Base-by-base conservation (phyloP, 1,140 invertebrate genomes). In the Pogonognathellus flavescens region DNA sequence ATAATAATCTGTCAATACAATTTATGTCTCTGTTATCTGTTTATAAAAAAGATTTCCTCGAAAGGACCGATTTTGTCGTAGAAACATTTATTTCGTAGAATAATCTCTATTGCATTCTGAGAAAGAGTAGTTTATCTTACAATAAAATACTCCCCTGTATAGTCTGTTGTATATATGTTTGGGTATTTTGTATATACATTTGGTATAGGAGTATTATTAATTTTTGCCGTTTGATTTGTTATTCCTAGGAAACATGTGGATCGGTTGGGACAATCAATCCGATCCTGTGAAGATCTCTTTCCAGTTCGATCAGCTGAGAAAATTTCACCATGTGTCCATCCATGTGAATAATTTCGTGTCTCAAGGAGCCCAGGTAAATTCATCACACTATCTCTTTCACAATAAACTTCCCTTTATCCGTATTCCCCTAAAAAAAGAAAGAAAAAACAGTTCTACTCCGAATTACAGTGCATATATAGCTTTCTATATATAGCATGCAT, bases 331-430 rank as follows among this genome's bases (percentile, higher is more conserved):
- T 72, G 84, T 89, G 53, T 87, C 84, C 85, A 84, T 89, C 72
- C 87, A 89, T 82, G 88, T 89, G 85, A 89, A 89, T 86, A 89
- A 89, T 89, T 88, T 88, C 20, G 87, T 89, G 49, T 87, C 87
- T 82, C 87, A 89, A 86, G 88, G 88, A 49, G 88, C 87, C 10
- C 87, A 89, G 88, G 88, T 89, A 84, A 88, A 41, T 41, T 41
- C 31, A 41, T 41, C 72, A 50, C 18, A 53, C 0, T 31, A 76
- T 41, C 7, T 49, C 25, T 50, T 10, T 13, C 10, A 41, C 31
- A 66, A 25, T 2, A 3, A 25, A 18, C 60, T 66, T 8, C 10
- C 25, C 9, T 66, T 60, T 20, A 66, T 66, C 53, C 53, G 2
- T 6, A 41, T 3, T 41, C 6, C 6, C 31, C 31, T 41, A 41